Base-by-base conservation (phyloP, 1,140 invertebrate species). In the Adelges cooleyi region DNA sequence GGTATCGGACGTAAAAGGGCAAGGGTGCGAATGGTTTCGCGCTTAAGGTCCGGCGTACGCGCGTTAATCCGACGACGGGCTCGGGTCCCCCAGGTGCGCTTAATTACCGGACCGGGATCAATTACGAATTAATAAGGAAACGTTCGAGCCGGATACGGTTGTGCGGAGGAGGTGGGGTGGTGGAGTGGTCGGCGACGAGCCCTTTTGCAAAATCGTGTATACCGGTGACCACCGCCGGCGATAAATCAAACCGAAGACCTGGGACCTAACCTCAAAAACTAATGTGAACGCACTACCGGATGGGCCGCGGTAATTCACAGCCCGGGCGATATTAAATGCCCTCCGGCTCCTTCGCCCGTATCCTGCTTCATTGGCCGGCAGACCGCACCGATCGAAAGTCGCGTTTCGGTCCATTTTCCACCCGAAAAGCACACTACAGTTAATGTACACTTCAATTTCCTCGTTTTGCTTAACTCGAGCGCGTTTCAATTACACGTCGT, bases 51-150 rank as follows among this genome's bases (percentile, higher is more conserved):
- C 54, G 40, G 40, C 53, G 53, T 23, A 56, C 15, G 23, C 22
- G 42, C 56, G 56, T 62, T 62, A 62, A 62, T 62, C 56, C 42
- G 42, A 23, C 56, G 42, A 62, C 20, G 25, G 42, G 23, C 42
- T 40, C 54, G 36, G 20, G 42, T 62, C 56, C 40, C 42, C 42
- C 56, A 62, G 56, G 56, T 62, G 56, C 56, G 56, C 56, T 62
- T 62, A 62, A 62, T 62, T 62, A 62, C 56, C 56, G 56, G 56
- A 29, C 56, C 56, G 56, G 56, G 56, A 62, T 62, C 56, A 62
- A 62, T 62, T 62, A 62, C 56, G 56, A 62, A 62, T 62, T 62
- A 62, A 62, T 62, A 62, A 62, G 56, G 56, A 62, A 62, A 20
- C 56, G 56, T 62, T 62, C 56, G 42, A 48, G n/a, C 11, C 25